Conservation (phyloP, 2,113 vertebrate genomes). For the Bufo gargarizans region DNA sequence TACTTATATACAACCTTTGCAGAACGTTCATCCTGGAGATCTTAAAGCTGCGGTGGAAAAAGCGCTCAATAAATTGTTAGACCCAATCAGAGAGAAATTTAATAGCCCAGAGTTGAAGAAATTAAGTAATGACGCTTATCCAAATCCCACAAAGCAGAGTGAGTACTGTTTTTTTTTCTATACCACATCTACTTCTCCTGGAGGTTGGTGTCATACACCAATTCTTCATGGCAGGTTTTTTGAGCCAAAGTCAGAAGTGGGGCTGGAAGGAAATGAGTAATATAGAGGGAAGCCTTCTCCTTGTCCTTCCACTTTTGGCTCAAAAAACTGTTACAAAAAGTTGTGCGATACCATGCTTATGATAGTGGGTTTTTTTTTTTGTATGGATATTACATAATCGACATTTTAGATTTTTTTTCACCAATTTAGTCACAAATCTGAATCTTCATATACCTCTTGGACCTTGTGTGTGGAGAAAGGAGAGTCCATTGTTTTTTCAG, state of each 20-base stretch:
- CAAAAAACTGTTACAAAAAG: too few species aligned
- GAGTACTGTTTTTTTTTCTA: conserved; percentile 60
- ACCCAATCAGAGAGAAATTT: conserved; percentile 95
- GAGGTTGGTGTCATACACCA: too few species aligned
- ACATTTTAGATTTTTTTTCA: background rate
- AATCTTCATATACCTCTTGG: background rate
- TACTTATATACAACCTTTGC: background rate
- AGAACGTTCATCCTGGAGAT: conserved; percentile 93
- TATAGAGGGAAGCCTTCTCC: too few species aligned
- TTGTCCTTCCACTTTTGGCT: too few species aligned
- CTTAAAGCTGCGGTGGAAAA: conserved; percentile 92
- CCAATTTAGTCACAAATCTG: background rate
- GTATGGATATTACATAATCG: too few species aligned
- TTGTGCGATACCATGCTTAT: too few species aligned
- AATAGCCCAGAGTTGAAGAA: conserved; percentile 84
- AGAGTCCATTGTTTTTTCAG: background rate
- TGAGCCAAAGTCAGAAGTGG: too few species aligned
- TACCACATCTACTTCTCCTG: background rate
- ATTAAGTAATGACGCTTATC: conserved; percentile 82
- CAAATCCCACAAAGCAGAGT: conserved; percentile 86
- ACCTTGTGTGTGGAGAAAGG: background rate
- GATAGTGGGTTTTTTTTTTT: too few species aligned
- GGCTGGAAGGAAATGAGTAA: too few species aligned
- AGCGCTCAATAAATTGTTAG: conserved; percentile 87
- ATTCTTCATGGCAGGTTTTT: too few species aligned